Evolutionary conservation across 2,888 invertebrate species (phyloP).

Genomic region (Biston betularia): DNA sequence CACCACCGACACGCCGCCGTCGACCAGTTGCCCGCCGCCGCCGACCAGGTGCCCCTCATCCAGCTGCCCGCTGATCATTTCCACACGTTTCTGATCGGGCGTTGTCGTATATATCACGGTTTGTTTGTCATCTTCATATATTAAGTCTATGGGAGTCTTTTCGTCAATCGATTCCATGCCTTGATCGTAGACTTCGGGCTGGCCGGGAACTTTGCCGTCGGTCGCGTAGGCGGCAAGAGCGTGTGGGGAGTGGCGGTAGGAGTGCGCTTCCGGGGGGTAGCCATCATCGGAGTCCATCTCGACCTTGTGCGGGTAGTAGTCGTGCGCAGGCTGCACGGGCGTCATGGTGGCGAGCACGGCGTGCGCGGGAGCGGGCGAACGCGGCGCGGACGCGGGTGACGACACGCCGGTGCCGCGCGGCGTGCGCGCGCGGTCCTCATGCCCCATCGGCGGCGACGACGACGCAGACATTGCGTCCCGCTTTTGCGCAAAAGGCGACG

Average conservation of each 20-base stretch:
- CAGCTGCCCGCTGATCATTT: constrained; percentile 91
- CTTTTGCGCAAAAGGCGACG: constrained; percentile 64
- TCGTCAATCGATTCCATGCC: constrained; percentile 86
- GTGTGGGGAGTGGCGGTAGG: constrained; percentile 86
- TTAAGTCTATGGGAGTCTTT: constrained; percentile 92
- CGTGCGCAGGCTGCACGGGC: constrained; percentile 92
- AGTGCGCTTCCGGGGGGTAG: constrained; percentile 87
- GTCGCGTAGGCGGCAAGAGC: constrained; percentile 82
- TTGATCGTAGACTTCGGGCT: constrained; percentile 82
- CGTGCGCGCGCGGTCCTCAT: constrained; percentile 78
- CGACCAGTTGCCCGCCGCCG: constrained; percentile 80
- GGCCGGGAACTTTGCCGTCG: constrained; percentile 86
- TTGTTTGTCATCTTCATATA: constrained; percentile 94
- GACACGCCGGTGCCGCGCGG: constrained; percentile 62
- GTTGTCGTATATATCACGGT: constrained; percentile 93
- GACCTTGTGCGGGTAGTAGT: constrained; percentile 87
- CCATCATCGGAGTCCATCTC: constrained; percentile 88
- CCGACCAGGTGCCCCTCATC: constrained; percentile 85
- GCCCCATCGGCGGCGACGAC: constrained; percentile 69
- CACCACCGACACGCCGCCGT: constrained; percentile 83
- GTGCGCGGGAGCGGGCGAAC: constrained; percentile 89
- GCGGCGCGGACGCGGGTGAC: constrained; percentile 82
- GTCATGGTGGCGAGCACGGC: constrained; percentile 95
- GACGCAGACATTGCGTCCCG: constrained; percentile 80
- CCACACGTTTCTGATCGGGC: constrained; percentile 92